Base-by-base conservation (phyloP, 2,888 invertebrate species). In the Apamea crenata region DNA sequence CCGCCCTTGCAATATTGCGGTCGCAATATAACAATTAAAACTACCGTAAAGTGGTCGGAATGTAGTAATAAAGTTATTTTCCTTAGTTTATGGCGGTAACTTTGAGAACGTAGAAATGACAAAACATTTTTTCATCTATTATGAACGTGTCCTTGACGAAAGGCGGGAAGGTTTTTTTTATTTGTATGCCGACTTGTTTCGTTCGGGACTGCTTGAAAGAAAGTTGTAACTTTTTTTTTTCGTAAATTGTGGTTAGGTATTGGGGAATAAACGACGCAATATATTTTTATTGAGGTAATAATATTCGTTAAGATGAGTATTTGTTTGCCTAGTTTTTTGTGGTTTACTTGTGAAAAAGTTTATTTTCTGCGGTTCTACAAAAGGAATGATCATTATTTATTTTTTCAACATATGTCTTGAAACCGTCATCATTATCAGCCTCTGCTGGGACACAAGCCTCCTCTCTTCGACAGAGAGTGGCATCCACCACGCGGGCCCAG, bases 41-140 rank as follows among this genome's bases (percentile, higher is more conserved):
- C 96, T 96, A 95, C 96, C 91, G 96, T 95, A 94, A 93, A 93
- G 91, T 93, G 93, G 92, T 93, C 89, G 88, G 90, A 90, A 93
- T 92, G 89, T 75, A 89, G 91, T 82, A 91, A 90, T 93, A 93
- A 92, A 92, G 88, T 91, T 90, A 93, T 93, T 93, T 93, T 91
- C 91, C 88, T 90, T 75, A 84, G 84, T 90, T 91, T 87, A 89
- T 86, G 85, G 88, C 90, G 89, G 90, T 87, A 83, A 86, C 88
- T 87, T 88, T 85, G 89, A 81, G 67, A 88, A 87, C 83, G 72
- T 87, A 90, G 83, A 87, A 82, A 90, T 90, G 91, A 93, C 92
- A 93, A 94, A 93, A 93, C 91, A 92, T 85, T 92, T 92, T 71
- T 81, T 80, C 72, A 69, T 78, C 47, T 78, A 81, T 80, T 90